Evolutionary conservation across 2,113 vertebrate species (phyloP), one percentile per base, ranked within the genome.

Genomic region (Tretioscincus oriximinensis): DNA sequence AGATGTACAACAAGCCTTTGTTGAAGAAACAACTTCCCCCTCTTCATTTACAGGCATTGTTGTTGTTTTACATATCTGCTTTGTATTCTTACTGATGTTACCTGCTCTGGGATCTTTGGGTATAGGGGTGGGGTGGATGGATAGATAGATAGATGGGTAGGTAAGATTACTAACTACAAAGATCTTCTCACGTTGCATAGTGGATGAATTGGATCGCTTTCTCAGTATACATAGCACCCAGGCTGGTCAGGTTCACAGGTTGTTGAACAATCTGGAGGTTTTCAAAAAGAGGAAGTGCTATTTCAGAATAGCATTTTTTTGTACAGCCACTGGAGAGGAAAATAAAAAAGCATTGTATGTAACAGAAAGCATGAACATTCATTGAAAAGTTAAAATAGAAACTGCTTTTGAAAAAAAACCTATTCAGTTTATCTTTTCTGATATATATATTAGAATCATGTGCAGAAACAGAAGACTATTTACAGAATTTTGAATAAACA

Each of bases 241-340:
- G 93, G 29, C 92, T 84, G 92, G 94, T 95, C 72, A 98, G 94
- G 90, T 97, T 86, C 49, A 98, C 95, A 0, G 98, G 98, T 93
- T 99, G 98, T 80, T 97, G 95, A 77, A 97, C 45, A 5, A 99
- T 97, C 49, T 73, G 84, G 84, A 88, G 3, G 78, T 99, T 97
- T 92, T 99, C 96, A 0, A 97, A 92, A 80, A 99, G 95, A 86
- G 98, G 98, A 80, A 99, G 95, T 29, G 96, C 97, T 51, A 97
- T 81, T 1, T 94, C 92, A 0, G 88, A 85, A 84, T 96, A 96
- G 80, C 98, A 99, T 73, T 88, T 93, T 63, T 86, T 90, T n/a
- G 80, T 35, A 0, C 28, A 80, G 84, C 82, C 91, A 81, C 90
- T 18, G 26, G 20, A 69, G 18, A 86, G 20, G 78, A 78, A 84